Base-by-base conservation (phyloP, 2,797 vertebrate genomes). In the Dicrostonyx torquatus region DNA sequence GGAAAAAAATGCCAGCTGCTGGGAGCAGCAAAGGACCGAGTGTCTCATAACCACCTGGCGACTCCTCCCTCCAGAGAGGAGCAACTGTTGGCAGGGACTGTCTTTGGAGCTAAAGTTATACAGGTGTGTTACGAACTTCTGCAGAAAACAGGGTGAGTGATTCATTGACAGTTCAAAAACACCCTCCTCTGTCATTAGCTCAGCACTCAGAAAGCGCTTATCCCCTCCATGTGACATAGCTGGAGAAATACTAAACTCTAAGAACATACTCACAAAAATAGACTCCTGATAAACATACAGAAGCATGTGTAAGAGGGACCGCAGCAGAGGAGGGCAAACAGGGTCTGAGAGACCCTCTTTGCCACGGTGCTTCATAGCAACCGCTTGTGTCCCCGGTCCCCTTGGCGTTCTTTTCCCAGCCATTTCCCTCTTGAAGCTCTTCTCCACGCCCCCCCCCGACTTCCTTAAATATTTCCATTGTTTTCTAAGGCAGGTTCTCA, bases 241-340 rank as follows among this genome's bases (percentile, higher is more conserved):
- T 87, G 78, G 94, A 96, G 93, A 90, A 97, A 96, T 85, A 72
- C 89, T 95, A n/a, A 86, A 78, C 95, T 95, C 82, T 93, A 20
- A 92, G 94, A 75, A 83, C 93, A 92, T 84, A 53, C 62, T 79
- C 60, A 92, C 70, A n/a, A 89, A 97, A 97, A 97, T 95, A 97
- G 94, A 93, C 88, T 87, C 91, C 73, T 84, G 80, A 95, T 94
- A 91, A 96, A 96, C 91, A 95, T 85, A 85, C 93, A 85, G 22
- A 85, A 75, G n/a, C 62, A 80, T 20, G 85, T 93, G 68, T 78
- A 86, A 86, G 80, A 82, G 85, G 87, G 75, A 64, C 92, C 72
- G 10, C 48, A 34, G 58, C 40, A 77, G 26, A 77, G 91, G 91
- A 83, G 72, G 53, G 62, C 66, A 75, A 88, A 58, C 85, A 86